Conservation (phyloP, 2,113 vertebrate genomes). For the Lepus americanus region DNA sequence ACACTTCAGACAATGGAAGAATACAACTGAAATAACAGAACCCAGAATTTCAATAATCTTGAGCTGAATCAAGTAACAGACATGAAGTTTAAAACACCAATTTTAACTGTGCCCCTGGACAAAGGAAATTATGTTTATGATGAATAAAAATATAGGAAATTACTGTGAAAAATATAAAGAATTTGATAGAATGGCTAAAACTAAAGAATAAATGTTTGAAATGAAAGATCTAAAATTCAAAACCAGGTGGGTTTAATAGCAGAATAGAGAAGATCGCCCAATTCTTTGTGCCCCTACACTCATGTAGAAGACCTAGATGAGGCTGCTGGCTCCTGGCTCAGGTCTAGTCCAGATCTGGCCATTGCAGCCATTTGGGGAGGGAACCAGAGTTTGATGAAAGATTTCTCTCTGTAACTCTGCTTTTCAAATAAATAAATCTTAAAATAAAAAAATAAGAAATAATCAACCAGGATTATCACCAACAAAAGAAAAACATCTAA, state of each 20-base stretch:
- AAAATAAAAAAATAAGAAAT: no score
- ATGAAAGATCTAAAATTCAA: slow-evolving; percentile 28
- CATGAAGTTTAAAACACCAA: slow-evolving; percentile 22
- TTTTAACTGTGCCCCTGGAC: slow-evolving; percentile 27
- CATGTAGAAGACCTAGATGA: no score
- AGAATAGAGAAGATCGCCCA: not conserved
- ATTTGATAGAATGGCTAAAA: slow-evolving; percentile 34
- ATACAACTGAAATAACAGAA: slow-evolving; percentile 14
- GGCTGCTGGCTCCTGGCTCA: no score
- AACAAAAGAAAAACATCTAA: not conserved
- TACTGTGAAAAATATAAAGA: not conserved
- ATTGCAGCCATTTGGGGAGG: no score
- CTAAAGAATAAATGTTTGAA: slow-evolving; percentile 27
- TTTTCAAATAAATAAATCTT: no score
- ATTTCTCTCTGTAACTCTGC: no score
- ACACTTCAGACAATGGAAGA: not conserved
- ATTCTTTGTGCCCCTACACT: no score
- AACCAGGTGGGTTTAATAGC: not conserved
- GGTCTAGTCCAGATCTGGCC: no score
- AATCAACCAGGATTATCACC: not conserved
- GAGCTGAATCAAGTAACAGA: not conserved
- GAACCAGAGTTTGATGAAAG: no score
- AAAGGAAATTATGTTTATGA: slow-evolving; percentile 27
- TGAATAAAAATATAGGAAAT: not conserved
- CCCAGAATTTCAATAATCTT: not conserved